phyloP scores from a whole-genome alignment of 2,888 invertebrate species.

The Congeria kusceri region DNA sequence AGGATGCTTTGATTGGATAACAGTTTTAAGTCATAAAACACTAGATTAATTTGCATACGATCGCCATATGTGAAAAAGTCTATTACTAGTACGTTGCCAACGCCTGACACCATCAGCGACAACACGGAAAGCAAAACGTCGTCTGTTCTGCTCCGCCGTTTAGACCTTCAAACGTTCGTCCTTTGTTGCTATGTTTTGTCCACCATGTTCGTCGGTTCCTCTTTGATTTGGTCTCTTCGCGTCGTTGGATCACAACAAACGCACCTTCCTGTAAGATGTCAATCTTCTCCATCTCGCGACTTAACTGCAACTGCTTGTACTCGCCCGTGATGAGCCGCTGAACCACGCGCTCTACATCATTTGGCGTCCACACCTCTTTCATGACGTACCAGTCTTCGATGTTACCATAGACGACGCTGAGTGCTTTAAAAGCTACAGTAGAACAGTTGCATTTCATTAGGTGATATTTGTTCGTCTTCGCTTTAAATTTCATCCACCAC shows the following conservation, averaged over 20 bases:
- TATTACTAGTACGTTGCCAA: no score
- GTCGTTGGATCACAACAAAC: neutral
- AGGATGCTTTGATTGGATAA: no score
- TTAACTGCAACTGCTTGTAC: neutral
- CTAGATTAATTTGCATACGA: no score
- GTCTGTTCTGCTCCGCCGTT: no score
- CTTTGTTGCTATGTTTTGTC: neutral
- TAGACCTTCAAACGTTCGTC: no score
- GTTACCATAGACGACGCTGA: neutral
- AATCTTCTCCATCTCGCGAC: neutral
- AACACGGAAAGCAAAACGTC: no score
- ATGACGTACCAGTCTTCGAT: neutral
- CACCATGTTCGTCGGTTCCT: neutral
- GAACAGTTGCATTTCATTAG: constrained; percentile 3
- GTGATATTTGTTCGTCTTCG: neutral
- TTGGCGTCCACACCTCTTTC: constrained; percentile 1
- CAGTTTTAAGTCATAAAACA: no score
- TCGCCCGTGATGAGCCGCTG: neutral
- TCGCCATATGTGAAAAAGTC: no score
- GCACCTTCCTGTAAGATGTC: neutral
- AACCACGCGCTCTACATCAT: neutral
- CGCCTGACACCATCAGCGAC: no score
- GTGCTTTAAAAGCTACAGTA: neutral
- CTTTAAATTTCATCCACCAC: constrained; percentile 2
- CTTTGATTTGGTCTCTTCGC: neutral